Conservation (phyloP, 2,113 vertebrate species). For the Garra rufa region DNA sequence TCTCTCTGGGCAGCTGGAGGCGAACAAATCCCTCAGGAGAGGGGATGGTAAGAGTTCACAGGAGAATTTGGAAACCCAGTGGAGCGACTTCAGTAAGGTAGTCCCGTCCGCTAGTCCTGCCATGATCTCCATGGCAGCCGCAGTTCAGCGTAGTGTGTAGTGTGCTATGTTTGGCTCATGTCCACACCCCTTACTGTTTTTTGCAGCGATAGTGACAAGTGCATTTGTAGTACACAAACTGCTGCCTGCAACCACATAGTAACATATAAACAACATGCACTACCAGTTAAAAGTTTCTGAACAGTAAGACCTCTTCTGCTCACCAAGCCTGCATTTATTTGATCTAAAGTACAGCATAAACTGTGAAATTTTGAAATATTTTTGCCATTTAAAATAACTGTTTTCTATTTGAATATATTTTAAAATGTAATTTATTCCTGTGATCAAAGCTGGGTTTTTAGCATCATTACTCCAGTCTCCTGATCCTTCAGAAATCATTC, state of each 20-base stretch:
- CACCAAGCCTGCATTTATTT: too few species aligned
- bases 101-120: slow-evolving; percentile 44
- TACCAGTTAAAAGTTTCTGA: too few species aligned
- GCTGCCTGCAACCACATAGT: slow-evolving; percentile 49
- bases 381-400: too few species aligned
- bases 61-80: slow-evolving; percentile 55
- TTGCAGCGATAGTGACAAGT: slow-evolving; percentile 14
- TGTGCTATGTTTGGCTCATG: slow-evolving; percentile 38
- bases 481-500: too few species aligned
- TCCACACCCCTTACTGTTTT: slow-evolving; percentile 27
- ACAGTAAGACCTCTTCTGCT: too few species aligned
- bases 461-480: too few species aligned
- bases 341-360: too few species aligned
- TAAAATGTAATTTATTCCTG: too few species aligned
- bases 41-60: slow-evolving; percentile 60
- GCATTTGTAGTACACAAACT: slow-evolving; percentile 43
- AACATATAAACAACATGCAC: background rate
- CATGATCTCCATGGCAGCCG: slow-evolving; percentile 24
- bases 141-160: slow-evolving; percentile 20
- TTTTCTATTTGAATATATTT: too few species aligned
- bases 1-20: slow-evolving; percentile 64
- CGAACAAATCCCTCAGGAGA: slow-evolving; percentile 7
- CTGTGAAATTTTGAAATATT: too few species aligned
- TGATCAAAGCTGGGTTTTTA: too few species aligned
- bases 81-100: slow-evolving; percentile 68